Evolutionary conservation across 2,888 invertebrate genomes (phyloP), one percentile per base, ranked within the genome.

Genomic region (Cremastinae sp.): DNA sequence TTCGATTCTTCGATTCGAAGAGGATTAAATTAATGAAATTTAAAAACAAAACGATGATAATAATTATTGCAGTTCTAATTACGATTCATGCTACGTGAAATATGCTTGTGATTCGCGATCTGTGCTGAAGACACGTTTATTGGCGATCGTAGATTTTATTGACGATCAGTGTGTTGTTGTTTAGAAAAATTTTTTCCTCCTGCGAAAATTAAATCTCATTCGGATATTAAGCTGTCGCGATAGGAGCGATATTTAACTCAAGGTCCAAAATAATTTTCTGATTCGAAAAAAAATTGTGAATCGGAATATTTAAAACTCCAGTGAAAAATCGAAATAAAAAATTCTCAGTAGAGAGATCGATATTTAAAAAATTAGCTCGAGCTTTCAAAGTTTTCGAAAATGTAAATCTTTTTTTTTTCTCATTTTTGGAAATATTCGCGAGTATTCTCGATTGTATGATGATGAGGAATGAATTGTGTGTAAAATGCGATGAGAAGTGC

Each of bases 141-240:
- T 72, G 61, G 62, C 75, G 18, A 64, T 68, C 51, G 62, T 72
- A 75, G 75, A 66, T 71, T n/a, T n/a, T 75, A 72, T 72, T 72
- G 68, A 45, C 49, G 62, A 75, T 75, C 64, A 69, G 64, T 72
- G 64, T 76, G 64, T 69, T 45, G 66, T 75, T 72, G 76, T 59
- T 64, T 73, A 76, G 69, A 16, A 39, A 71, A 72, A n/a, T n/a
- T 55, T 56, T 64, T 58, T 18, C 37, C 68, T 71, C 35, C 51
- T 43, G 39, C 3, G 8, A 39, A 51, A 64, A 16, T n/a, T 12
- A 16, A 47, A 28, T 10, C n/a, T 39, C 28, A 43, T 28, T 47
- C 18, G 37, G 39, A 49, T 49, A 47, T 61, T 5, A 28, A 35
- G 35, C 7, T 35, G n/a, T 64, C 39, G 14, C 5, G 28, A 3